These are phyloP conservation scores for Microcebus griseorufus DNA, from an alignment of 2,113 vertebrate species.

Conservation along the genomic window DNA sequence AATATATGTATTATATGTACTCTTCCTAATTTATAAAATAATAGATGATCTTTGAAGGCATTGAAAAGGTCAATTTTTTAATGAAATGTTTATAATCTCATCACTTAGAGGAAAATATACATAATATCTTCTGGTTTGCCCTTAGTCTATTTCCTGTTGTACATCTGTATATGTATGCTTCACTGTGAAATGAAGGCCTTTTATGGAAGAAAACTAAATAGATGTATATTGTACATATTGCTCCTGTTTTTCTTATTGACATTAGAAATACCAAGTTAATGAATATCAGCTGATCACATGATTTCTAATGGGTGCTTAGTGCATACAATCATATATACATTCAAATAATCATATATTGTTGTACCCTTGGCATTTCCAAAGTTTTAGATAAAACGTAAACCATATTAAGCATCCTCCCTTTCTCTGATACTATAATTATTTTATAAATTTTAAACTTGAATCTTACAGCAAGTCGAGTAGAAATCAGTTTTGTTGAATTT, in stretches of 20 bases:
- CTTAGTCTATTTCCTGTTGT: neutral
- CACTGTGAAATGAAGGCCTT: neutral
- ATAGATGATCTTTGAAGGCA: neutral
- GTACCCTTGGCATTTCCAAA: neutral
- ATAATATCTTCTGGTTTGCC: neutral
- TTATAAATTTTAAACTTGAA: neutral
- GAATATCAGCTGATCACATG: neutral
- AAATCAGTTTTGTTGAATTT: neutral
- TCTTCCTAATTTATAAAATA: constrained; percentile 27
- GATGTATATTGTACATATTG: neutral
- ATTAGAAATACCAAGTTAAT: neutral
- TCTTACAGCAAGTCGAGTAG: neutral
- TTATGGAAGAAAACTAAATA: neutral
- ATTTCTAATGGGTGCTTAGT: neutral
- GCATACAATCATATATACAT: neutral
- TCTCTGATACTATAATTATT: neutral
- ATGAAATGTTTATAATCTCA: neutral
- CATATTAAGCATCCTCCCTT: neutral
- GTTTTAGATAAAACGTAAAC: neutral
- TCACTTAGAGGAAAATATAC: neutral
- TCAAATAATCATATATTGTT: neutral
- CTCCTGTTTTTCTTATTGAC: neutral
- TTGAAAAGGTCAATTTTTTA: neutral
- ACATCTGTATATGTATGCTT: neutral
- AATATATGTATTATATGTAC: neutral